phyloP scores from a whole-genome alignment of 2,888 invertebrate genomes.

The Atrina japonica region DNA sequence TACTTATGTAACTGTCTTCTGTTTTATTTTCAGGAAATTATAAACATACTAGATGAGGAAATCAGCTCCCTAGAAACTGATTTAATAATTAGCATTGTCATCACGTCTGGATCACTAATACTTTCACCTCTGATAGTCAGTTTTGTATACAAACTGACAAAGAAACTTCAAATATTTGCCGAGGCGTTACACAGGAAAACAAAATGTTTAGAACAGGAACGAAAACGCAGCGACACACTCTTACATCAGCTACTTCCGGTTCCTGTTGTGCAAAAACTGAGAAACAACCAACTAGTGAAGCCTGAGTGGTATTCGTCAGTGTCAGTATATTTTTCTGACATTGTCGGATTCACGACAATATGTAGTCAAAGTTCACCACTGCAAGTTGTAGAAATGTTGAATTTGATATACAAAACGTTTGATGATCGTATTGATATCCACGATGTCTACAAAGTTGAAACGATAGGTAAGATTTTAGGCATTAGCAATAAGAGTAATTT shows the following conservation, averaged over 20 bases:
- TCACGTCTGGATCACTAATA: conserved; percentile 41
- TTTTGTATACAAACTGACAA: conserved; percentile 44
- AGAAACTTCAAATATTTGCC: conserved; percentile 45
- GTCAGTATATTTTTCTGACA: conserved; percentile 60
- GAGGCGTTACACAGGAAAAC: conserved; percentile 42
- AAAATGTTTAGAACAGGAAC: conserved; percentile 47
- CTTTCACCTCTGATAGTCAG: conserved; percentile 39
- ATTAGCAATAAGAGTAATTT: too few species aligned
- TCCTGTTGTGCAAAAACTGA: conserved; percentile 54
- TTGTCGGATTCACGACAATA: conserved; percentile 63
- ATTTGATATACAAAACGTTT: conserved; percentile 64
- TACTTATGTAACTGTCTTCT: not conserved
- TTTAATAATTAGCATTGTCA: conserved; percentile 34
- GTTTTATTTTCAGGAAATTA: not conserved
- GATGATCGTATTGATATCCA: conserved; percentile 65
- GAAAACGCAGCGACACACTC: conserved; percentile 55
- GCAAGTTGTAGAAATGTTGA: conserved; percentile 72
- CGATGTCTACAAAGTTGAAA: conserved; percentile 73
- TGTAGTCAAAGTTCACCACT: conserved; percentile 64
- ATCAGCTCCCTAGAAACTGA: conserved; percentile 10
- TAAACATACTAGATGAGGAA: conserved; percentile 18
- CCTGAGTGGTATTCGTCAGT: conserved; percentile 53
- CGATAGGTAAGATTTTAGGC: conserved; percentile 69
- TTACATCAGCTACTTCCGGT: conserved; percentile 58
- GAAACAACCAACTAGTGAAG: conserved; percentile 47